These are phyloP conservation scores for Euthynnus affinis DNA, from an alignment of 2,797 vertebrate species.

Conservation along the genomic window DNA sequence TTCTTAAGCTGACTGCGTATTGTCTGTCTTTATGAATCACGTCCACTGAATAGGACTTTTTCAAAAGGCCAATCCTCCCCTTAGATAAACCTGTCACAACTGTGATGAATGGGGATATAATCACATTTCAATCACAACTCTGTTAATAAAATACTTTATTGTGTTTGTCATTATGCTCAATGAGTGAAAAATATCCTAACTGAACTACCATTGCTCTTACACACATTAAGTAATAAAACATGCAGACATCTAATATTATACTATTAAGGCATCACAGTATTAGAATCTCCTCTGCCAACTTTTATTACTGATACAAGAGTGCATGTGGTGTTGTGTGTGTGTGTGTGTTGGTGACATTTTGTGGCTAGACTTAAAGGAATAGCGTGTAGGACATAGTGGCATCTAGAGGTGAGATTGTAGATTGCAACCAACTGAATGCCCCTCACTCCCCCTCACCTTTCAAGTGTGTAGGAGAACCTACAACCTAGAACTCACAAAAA, in stretches of 20 bases:
- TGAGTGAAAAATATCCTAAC: slow-evolving; percentile 30
- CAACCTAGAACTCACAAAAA: no score
- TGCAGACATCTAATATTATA: neutral
- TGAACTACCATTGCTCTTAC: slow-evolving; percentile 5
- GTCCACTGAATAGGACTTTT: slow-evolving; percentile 57
- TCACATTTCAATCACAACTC: slow-evolving; percentile 61
- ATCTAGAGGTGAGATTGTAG: no score
- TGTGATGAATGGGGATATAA: slow-evolving; percentile 74
- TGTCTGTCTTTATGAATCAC: slow-evolving; percentile 74
- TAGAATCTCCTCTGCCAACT: neutral
- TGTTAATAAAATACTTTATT: slow-evolving; percentile 46
- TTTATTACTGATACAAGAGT: neutral
- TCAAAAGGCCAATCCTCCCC: slow-evolving; percentile 69
- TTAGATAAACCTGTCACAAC: slow-evolving; percentile 75
- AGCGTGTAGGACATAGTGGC: no score
- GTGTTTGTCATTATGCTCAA: slow-evolving; percentile 53
- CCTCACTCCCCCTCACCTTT: no score
- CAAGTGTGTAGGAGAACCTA: no score
- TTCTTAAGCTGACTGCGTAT: slow-evolving; percentile 68
- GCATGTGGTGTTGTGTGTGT: neutral
- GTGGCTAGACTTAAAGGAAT: neutral
- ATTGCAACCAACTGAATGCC: no score
- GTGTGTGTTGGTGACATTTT: slow-evolving; percentile 4
- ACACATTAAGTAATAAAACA: neutral
- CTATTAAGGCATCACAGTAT: neutral